phyloP scores from a whole-genome alignment of 2,113 vertebrate genomes.

The Cynopterus brachyotis region DNA sequence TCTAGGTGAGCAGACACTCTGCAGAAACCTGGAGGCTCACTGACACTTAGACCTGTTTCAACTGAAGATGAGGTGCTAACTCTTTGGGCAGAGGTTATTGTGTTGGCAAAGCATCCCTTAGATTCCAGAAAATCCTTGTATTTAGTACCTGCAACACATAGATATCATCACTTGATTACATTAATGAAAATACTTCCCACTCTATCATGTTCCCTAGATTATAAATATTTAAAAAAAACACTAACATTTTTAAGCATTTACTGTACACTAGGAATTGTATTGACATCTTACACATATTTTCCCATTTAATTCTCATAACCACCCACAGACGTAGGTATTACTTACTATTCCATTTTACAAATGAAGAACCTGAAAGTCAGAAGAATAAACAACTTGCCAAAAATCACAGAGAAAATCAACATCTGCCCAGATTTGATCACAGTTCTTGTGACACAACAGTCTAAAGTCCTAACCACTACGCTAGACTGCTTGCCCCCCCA shows the following conservation, averaged over 20 bases:
- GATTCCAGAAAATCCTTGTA: not conserved
- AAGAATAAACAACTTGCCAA: not conserved
- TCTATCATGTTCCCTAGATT: not conserved
- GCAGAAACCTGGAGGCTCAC: not conserved
- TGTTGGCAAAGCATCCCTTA: not conserved
- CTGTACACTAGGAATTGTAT: not conserved
- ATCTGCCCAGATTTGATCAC: not conserved
- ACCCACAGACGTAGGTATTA: not conserved
- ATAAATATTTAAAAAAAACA: not conserved
- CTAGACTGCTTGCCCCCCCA: too few relatives aligned
- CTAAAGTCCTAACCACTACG: not conserved
- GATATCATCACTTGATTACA: not conserved
- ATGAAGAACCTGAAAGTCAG: not conserved
- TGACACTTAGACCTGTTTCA: not conserved
- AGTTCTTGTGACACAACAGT: not conserved
- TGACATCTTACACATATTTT: not conserved
- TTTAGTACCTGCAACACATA: constrained; percentile 47
- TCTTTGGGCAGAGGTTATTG: not conserved
- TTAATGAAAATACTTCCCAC: not conserved
- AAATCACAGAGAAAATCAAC: not conserved
- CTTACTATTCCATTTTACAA: not conserved
- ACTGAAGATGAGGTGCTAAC: not conserved
- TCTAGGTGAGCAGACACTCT: not conserved
- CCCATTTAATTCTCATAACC: not conserved
- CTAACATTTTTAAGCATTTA: not conserved